Conservation (phyloP, 2,888 invertebrate genomes). For the Thera obeliscata region DNA sequence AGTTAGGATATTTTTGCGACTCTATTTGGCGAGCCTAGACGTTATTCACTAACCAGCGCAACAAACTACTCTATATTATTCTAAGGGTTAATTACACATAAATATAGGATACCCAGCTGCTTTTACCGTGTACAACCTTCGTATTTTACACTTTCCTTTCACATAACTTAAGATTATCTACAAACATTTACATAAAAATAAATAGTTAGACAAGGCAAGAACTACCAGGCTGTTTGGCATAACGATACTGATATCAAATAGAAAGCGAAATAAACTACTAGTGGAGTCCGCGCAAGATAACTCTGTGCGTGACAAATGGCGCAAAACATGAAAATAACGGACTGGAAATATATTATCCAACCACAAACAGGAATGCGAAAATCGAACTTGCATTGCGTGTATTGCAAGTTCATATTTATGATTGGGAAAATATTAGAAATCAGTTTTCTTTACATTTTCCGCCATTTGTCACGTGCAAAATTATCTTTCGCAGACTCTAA, state of each 20-base stretch:
- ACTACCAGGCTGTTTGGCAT: conserved; percentile 52
- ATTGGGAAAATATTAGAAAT: not conserved
- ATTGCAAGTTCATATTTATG: no score
- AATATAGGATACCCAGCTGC: conserved; percentile 12
- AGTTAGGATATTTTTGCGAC: not conserved
- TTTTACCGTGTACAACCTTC: conserved; percentile 18
- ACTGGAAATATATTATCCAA: no score
- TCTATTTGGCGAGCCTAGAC: not conserved
- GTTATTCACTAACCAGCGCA: conserved; percentile 7
- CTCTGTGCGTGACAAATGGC: no score
- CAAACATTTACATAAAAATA: conserved; percentile 40
- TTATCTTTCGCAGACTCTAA: no score
- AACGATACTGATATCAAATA: conserved; percentile 14
- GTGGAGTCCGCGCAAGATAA: no score
- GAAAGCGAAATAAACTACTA: not conserved
- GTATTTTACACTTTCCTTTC: conserved; percentile 17
- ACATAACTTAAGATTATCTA: conserved; percentile 33
- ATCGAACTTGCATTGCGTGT: no score
- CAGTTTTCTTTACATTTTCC: not conserved
- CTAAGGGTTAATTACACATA: conserved; percentile 11
- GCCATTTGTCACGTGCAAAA: not conserved
- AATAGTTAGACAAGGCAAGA: conserved; percentile 71
- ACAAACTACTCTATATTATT: conserved; percentile 13
- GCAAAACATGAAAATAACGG: no score
- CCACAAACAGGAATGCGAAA: no score